Base-by-base conservation (phyloP, 2,888 invertebrate species). In the Zhengitettix transpicula region DNA sequence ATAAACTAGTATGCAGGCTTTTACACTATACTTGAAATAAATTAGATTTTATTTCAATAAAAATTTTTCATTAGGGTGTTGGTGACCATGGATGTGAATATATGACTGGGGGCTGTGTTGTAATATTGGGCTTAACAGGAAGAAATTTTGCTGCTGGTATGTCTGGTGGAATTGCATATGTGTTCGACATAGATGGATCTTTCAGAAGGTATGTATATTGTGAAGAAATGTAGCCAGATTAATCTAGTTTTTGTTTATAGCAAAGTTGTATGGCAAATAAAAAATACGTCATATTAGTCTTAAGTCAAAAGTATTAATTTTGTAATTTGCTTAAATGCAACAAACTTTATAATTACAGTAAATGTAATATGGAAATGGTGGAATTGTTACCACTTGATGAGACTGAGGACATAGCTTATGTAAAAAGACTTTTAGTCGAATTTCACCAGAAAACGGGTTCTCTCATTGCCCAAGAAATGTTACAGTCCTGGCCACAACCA, bases 51-150 rank as follows among this genome's bases (percentile, higher is more conserved):
- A 28, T 28, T 28, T 28, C 3, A 28, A 5, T 28, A 28, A 28
- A 28, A 28, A 28, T 28, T 28, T 28, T 28, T 28, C n/a, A 7
- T 28, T 64, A 80, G 78, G 97, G 97, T 58, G 96, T 95, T 61
- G 99, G 99, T 52, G 99, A 99, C 78, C 98, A 99, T 75, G 98
- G 96, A 61, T 99, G 99, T 78, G 99, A 99, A 77, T 99, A 99
- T 75, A 99, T 99, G 99, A 99, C 99, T 56, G 97, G 95, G 14
- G 97, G 97, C 61, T 76, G 81, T 61, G 89, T 89, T 63, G 79
- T 99, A 57, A 88, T 99, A 68, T 81, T 99, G 15, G 97, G 97
- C 1, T 80, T 91, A 62, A 97, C 97, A 10, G 99, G 99, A 1
- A 78, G 98, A 64, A 99, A 99, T 78, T 99, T 99, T 77, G 98